These are phyloP conservation scores for Tipula vernalis DNA, from an alignment of 2,888 invertebrate species.

Conservation along the genomic window DNA sequence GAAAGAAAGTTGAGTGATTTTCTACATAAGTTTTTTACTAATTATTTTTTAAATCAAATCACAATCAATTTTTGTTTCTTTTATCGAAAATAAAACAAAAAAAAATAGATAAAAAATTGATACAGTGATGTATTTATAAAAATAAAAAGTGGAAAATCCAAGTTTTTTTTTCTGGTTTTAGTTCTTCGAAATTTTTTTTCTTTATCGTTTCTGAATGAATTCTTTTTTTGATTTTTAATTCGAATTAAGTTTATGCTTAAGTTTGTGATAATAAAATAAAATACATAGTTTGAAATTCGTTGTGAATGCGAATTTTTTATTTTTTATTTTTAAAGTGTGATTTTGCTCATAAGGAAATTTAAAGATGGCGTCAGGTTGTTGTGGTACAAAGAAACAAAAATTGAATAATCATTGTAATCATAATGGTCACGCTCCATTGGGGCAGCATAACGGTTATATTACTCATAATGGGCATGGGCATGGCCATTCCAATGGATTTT, in stretches of 20 bases:
- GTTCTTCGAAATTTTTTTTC: not conserved
- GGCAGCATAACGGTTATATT: not conserved
- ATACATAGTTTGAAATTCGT: not conserved
- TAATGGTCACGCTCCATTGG: conserved; percentile 14
- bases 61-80: not conserved
- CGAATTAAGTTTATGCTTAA: not conserved
- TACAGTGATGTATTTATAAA: not conserved
- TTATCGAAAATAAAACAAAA: not conserved
- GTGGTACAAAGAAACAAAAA: conserved; percentile 86
- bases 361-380: conserved; percentile 79
- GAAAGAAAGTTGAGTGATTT: conserved; percentile 7
- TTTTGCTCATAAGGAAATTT: not conserved
- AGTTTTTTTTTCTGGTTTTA: not conserved
- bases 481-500: conserved; percentile 24
- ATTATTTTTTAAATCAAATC: not conserved
- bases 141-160: not conserved
- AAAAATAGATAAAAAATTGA: not conserved
- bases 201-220: not conserved
- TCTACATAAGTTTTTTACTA: not conserved
- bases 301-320: not conserved
- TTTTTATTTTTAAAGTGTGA: not conserved
- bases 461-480: conserved; percentile 29
- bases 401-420: conserved; percentile 45
- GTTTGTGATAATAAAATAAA: not conserved
- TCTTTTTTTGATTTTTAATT: not conserved